These are phyloP conservation scores for Tetrao urogallus DNA, from an alignment of 2,113 vertebrate species.

Conservation along the genomic window DNA sequence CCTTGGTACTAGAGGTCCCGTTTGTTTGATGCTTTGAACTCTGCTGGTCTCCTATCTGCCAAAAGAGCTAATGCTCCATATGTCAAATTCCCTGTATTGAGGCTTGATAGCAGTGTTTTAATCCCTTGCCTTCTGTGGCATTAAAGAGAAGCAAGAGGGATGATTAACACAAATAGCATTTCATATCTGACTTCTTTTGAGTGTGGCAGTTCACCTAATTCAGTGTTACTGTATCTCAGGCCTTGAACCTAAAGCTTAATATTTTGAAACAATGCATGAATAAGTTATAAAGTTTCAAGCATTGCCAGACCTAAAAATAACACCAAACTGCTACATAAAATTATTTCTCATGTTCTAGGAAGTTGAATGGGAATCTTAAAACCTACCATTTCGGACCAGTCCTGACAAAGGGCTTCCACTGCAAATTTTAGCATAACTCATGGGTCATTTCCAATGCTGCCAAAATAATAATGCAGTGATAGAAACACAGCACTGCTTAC, in stretches of 20 bases:
- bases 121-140: slow-evolving; percentile 52
- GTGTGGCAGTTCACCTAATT: slow-evolving; percentile 13
- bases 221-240: neutral
- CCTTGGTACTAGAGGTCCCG: neutral
- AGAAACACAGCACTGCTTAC: neutral
- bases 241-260: neutral
- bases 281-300: neutral
- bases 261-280: slow-evolving; percentile 7
- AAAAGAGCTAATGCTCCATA: slow-evolving; percentile 48
- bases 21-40: slow-evolving; percentile 56
- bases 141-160: slow-evolving; percentile 36
- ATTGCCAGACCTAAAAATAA: neutral
- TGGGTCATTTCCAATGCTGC: slow-evolving; percentile 17
- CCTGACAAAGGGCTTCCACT: neutral
- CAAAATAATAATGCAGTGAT: slow-evolving; percentile 15
- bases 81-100: slow-evolving; percentile 39
- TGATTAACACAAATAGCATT: slow-evolving; percentile 54
- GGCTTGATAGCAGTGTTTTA: slow-evolving; percentile 49
- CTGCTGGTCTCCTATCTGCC: slow-evolving; percentile 39
- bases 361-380: neutral
- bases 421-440: slow-evolving; percentile 9
- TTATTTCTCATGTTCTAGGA: neutral
- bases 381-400: neutral
- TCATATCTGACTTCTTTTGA: slow-evolving; percentile 26
- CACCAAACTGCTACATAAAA: neutral